A percentile compares a stretch with the other conserved stretches of the same genome.
Evolutionary conservation across 2,888 invertebrate genomes (phyloP).

Genomic region (Caenorhabditis doughertyi): DNA sequence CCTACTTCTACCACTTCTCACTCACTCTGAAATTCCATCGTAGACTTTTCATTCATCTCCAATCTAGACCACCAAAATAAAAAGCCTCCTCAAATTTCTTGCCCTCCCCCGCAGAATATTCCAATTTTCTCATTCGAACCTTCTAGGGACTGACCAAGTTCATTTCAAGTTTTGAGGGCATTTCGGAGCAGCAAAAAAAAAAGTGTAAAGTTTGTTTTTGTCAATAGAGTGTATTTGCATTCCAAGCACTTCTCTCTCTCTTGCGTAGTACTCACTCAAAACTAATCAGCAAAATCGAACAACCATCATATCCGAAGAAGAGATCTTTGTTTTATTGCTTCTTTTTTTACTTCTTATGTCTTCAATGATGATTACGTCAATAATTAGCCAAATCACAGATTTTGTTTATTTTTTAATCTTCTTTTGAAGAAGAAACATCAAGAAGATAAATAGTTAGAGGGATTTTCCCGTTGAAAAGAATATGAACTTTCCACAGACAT

Average conservation of each 20-base stretch:
- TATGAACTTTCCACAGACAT: not conserved
- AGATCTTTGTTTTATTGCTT: no score
- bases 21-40: not conserved
- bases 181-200: not conserved
- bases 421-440: no score
- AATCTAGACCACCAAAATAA: not conserved
- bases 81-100: not conserved
- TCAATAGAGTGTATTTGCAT: slow-evolving; percentile 28
- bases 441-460: no score
- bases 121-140: not conserved
- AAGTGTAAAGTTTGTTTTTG: slow-evolving; percentile 38
- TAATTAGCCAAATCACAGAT: no score
- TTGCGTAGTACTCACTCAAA: slow-evolving; percentile 9
- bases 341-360: no score
- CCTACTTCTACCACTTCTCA: not conserved
- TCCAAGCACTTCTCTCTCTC: slow-evolving; percentile 9
- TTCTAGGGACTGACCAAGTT: no score
- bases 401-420: no score
- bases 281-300: slow-evolving; percentile 12
- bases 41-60: no score
- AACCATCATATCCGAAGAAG: no score
- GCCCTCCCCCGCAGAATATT: not conserved
- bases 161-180: not conserved
- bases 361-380: no score
- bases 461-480: no score